Conservation (phyloP, 2,113 vertebrate species). For the Ochotona curzoniae region DNA sequence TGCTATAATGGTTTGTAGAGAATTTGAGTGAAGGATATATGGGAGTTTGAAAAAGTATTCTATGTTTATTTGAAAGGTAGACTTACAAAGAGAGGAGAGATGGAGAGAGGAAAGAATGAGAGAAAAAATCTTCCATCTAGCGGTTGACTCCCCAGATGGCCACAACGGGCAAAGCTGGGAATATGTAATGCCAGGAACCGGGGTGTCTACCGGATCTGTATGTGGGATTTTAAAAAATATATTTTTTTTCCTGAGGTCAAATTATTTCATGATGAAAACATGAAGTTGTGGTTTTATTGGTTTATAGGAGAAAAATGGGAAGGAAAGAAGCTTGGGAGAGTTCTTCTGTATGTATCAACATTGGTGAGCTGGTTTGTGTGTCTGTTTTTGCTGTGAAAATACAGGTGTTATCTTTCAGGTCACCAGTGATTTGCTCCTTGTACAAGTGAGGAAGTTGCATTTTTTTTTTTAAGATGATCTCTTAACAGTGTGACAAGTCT, state of each 20-base stretch:
- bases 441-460: not conserved
- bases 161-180: no score
- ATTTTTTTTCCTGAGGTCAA: not conserved
- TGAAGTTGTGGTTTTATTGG: not conserved
- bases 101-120: no score
- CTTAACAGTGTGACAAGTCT: not conserved
- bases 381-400: not conserved
- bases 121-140: no score
- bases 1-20: not conserved
- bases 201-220: no score
- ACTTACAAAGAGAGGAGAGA: no score
- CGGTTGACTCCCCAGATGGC: no score
- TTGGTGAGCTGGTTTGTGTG: not conserved
- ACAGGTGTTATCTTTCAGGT: not conserved
- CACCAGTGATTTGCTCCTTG: not conserved
- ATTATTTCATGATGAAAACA: slow-evolving; percentile 23
- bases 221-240: no score
- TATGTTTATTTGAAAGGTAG: not conserved
- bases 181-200: no score
- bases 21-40: not conserved
- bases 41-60: not conserved
- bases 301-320: not conserved
- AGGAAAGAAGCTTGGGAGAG: not conserved
- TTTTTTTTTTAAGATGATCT: not conserved
- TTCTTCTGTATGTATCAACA: not conserved